These are phyloP conservation scores for Pelmatolapia mariae DNA, from an alignment of 2,113 vertebrate genomes.

Conservation along the genomic window DNA sequence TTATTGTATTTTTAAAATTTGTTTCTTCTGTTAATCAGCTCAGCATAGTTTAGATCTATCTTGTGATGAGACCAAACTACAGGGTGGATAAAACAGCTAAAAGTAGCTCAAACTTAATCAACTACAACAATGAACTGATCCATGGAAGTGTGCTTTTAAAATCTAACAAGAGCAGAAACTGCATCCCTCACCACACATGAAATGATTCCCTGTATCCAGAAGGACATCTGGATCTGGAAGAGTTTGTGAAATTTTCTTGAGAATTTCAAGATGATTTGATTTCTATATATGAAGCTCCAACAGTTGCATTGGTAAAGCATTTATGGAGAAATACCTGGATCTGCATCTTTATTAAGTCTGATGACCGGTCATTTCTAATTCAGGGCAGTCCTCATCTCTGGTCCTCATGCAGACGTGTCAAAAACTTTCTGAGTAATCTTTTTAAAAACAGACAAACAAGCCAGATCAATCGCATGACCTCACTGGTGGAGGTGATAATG, in stretches of 20 bases:
- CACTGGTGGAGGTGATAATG: background rate
- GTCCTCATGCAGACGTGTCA: background rate
- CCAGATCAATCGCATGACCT: background rate
- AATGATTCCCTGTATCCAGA: background rate
- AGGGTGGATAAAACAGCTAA: background rate
- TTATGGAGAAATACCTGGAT: background rate
- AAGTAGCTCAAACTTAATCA: background rate
- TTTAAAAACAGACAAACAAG: background rate
- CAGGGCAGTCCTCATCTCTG: background rate
- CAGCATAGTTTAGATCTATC: background rate
- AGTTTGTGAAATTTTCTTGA: background rate
- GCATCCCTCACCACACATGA: background rate
- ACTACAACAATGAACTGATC: background rate
- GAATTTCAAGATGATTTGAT: background rate
- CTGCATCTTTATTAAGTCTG: background rate
- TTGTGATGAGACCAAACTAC: background rate
- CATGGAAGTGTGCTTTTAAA: background rate
- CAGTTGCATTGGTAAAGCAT: background rate
- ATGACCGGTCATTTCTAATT: background rate
- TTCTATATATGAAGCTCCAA: background rate
- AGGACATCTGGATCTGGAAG: background rate
- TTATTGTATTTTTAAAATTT: fast-evolving
- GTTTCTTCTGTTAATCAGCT: background rate
- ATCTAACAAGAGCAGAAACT: background rate
- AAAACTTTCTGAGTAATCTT: fast-evolving